A percentile compares a stretch with the other conserved stretches of the same genome.
Evolutionary conservation across 2,888 invertebrate species (phyloP).

Genomic region (Drosophila nigricruria): DNA sequence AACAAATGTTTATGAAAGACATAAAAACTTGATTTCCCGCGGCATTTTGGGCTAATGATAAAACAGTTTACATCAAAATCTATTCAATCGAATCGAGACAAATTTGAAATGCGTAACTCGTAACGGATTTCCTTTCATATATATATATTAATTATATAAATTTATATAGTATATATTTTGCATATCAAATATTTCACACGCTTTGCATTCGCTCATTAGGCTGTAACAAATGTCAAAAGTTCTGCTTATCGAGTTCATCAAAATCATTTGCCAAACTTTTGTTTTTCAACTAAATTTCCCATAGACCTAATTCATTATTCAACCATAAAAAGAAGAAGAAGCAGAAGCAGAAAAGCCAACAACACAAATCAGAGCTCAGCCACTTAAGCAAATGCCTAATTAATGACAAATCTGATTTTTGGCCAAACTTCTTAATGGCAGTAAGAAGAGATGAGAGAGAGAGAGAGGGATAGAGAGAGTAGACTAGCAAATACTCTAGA

Average conservation of each 20-base stretch:
- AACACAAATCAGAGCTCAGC: background rate
- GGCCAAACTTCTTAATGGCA: constrained; percentile 29
- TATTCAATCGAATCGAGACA: constrained; percentile 5
- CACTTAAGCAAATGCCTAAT: constrained; percentile 42
- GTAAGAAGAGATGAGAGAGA: background rate
- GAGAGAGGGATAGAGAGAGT: background rate
- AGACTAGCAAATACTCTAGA: constrained; percentile 4
- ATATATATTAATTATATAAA: background rate
- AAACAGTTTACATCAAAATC: constrained; percentile 49
- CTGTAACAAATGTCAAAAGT: constrained; percentile 32
- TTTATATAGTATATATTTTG: background rate
- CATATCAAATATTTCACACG: constrained; percentile 37
- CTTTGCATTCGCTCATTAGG: constrained; percentile 37
- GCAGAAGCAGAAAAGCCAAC: background rate
- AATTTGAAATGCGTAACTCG: constrained; percentile 41
- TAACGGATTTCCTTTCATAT: constrained; percentile 16
- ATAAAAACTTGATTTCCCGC: constrained; percentile 37
- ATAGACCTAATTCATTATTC: constrained; percentile 40
- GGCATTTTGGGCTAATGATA: constrained; percentile 18
- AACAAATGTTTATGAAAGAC: constrained; percentile 57
- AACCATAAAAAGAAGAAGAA: background rate
- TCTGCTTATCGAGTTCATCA: constrained; percentile 42
- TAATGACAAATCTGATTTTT: constrained; percentile 44
- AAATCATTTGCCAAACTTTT: constrained; percentile 44
- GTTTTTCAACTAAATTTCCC: constrained; percentile 42